Evolutionary conservation across 37 sponge, comb jelly and placozoan species (phyloP).

Genomic region (Chondrilla cf. caribensis): DNA sequence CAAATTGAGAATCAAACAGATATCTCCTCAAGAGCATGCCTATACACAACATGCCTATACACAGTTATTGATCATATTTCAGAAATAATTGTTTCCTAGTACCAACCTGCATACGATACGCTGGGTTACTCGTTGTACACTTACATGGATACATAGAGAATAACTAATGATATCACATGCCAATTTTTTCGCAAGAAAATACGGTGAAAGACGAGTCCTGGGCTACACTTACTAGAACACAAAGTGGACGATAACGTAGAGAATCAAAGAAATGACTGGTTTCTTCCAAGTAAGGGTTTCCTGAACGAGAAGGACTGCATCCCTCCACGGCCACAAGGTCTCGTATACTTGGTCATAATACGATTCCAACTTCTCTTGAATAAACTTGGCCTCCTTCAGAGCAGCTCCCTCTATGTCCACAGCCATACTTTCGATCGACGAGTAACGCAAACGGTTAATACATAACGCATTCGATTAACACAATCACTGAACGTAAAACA

Average conservation of each 20-base stretch:
- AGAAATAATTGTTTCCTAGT: too few species aligned
- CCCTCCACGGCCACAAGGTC: constrained; percentile 3
- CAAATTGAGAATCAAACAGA: neutral
- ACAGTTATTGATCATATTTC: neutral
- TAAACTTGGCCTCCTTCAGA: constrained; percentile 1
- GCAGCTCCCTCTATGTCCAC: too few species aligned
- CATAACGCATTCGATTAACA: neutral
- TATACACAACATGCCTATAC: neutral
- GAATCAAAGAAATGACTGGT: neutral
- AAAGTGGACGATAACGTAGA: constrained; percentile 38
- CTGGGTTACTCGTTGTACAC: too few species aligned
- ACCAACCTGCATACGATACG: too few species aligned
- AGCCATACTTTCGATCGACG: neutral
- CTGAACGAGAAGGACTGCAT: constrained; percentile 19
- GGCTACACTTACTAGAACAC: constrained; percentile 35
- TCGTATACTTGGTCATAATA: constrained; percentile 13
- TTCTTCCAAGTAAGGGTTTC: constrained; percentile 48
- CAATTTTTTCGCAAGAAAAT: too few species aligned
- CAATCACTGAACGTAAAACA: neutral
- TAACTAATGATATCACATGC: neutral
- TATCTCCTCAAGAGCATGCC: neutral
- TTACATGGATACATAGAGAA: neutral
- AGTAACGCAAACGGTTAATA: neutral
- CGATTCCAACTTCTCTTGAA: constrained; percentile 37
- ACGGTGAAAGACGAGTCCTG: too few species aligned